These are phyloP conservation scores for Aplodontia rufa DNA, from an alignment of 2,113 vertebrate genomes.

Conservation along the genomic window DNA sequence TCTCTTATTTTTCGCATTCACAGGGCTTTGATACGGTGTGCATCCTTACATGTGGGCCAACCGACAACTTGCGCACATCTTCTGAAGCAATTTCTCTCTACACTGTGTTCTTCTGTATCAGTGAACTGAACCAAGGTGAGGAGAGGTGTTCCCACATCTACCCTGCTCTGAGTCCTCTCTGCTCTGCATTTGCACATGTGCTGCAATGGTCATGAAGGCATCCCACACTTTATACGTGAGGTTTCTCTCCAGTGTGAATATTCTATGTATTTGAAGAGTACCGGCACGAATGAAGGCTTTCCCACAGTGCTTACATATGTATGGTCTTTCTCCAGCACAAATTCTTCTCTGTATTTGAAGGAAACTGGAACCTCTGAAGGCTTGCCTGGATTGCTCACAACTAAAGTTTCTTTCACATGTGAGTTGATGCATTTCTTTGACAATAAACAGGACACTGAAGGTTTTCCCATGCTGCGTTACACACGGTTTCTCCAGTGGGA, in stretches of 20 bases:
- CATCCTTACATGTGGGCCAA: neutral
- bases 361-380: neutral
- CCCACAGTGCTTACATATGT: neutral
- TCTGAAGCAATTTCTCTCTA: no score
- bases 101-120: no score
- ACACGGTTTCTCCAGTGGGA: neutral
- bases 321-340: neutral
- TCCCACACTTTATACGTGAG: neutral
- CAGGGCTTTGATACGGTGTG: neutral
- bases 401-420: neutral
- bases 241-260: neutral
- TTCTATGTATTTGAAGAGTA: neutral
- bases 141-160: neutral
- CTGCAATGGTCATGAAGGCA: neutral
- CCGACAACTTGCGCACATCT: no score
- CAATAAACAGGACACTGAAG: neutral
- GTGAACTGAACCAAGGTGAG: neutral
- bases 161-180: neutral
- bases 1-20: neutral
- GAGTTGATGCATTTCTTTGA: neutral
- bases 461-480: neutral
- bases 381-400: neutral
- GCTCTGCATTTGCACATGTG: neutral
- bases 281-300: neutral
- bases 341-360: neutral